Conservation (phyloP, 2,888 invertebrate species). For the Tenthredo notha region DNA sequence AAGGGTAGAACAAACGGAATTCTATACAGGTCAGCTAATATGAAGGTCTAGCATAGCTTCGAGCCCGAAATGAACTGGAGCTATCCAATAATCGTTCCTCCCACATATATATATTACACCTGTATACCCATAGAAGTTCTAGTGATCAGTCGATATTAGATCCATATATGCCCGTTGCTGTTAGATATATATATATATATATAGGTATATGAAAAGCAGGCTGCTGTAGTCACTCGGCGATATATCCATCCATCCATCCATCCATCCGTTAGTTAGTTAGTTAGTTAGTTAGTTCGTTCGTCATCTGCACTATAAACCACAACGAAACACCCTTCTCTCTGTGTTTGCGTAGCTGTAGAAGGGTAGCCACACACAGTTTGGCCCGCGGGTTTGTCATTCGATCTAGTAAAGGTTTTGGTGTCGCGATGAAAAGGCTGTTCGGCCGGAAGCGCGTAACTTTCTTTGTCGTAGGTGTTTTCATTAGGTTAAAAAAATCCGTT, state of each 20-base stretch:
- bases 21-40: constrained; percentile 45
- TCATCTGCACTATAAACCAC: constrained; percentile 47
- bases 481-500: neutral
- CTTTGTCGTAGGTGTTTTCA: constrained; percentile 55
- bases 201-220: neutral
- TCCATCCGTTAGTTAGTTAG: too few relatives aligned
- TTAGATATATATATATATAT: neutral
- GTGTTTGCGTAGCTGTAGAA: constrained; percentile 26
- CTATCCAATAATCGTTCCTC: constrained; percentile 13
- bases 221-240: constrained; percentile 8
- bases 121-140: neutral
- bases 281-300: constrained; percentile 21
- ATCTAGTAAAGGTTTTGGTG: constrained; percentile 48
- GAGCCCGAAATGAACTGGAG: constrained; percentile 38
- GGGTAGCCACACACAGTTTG: neutral
- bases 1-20: neutral
- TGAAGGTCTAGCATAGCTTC: neutral
- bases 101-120: neutral
- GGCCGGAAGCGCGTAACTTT: constrained; percentile 71
- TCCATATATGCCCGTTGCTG: constrained; percentile 9
- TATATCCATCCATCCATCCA: neutral
- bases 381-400: constrained; percentile 20
- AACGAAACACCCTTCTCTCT: constrained; percentile 48
- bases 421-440: constrained; percentile 72
- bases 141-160: constrained; percentile 44